Evolutionary conservation across 2,797 vertebrate species (phyloP), one percentile per base, ranked within the genome.

Genomic region (Crax fasciolata): DNA sequence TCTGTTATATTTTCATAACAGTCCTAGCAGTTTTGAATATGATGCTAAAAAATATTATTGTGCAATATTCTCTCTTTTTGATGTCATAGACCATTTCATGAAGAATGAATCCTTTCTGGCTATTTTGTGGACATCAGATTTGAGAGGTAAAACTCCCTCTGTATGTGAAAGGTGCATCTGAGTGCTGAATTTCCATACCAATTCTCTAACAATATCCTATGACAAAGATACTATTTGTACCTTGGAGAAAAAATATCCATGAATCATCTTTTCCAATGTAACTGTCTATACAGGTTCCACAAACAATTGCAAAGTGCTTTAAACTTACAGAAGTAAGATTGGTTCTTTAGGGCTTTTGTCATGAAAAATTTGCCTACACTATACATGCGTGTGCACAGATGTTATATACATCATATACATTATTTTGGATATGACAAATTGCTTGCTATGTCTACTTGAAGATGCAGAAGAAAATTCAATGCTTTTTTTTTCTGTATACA

Each of bases 401-500:
- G 61, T 71, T 78, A 43, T 12, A 65, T 9, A 79, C 10, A 0
- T 76, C 58, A 71, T 35, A 44, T 49, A 25, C 68, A 70, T 66
- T 66, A 68, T 82, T 94, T 95, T 62, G 20, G 61, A 92, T 82
- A 46, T 44, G 39, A 48, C 95, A 87, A 90, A 84, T 88, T 94
- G 32, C 48, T 71, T 89, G 38, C 16, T 93, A 94, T 20, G 44
- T 79, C 46, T 90, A 59, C 92, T 86, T 87, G 75, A 94, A 85
- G 72, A 84, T 63, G 68, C 21, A 86, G 58, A 90, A 80, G 58
- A 95, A 95, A 91, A 91, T 48, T 14, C 11, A 61, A 38, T 63
- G 2, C 27, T 7, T 6, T 74, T 95, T 88, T 65, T 55, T 91
- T 17, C 68, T 92, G n/a, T 78, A 68, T 79, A 96, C 90, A 96